Evolutionary conservation across 2,797 vertebrate species (phyloP).

Genomic region (Protosalanx chinensis): DNA sequence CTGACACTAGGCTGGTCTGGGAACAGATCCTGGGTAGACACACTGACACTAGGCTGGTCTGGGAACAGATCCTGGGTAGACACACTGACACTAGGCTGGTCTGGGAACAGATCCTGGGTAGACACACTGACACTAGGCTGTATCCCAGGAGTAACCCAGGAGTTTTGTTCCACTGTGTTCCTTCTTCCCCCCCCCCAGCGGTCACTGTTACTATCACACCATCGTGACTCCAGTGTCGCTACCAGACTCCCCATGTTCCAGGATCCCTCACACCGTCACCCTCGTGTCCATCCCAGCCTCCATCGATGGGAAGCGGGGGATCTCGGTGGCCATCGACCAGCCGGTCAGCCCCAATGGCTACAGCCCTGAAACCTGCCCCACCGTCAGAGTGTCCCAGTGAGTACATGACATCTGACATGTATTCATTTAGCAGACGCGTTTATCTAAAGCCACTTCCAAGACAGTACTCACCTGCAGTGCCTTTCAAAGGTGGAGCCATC

Average conservation of each 20-base stretch:
- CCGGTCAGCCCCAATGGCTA: slow-evolving; percentile 73
- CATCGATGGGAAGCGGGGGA: slow-evolving; percentile 84
- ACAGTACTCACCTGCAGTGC: slow-evolving; percentile 54
- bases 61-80: too few species aligned
- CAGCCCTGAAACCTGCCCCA: slow-evolving; percentile 78
- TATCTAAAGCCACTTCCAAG: too few species aligned
- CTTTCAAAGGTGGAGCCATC: too few species aligned
- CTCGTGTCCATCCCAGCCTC: slow-evolving; percentile 93
- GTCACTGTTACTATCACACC: slow-evolving; percentile 94
- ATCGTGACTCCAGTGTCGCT: slow-evolving; percentile 87
- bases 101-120: too few species aligned
- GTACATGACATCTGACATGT: slow-evolving; percentile 50
- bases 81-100: too few species aligned
- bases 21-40: too few species aligned
- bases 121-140: too few species aligned
- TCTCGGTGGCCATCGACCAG: slow-evolving; percentile 90
- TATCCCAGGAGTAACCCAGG: neutral
- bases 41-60: too few species aligned
- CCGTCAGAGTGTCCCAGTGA: slow-evolving; percentile 91
- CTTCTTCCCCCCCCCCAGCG: slow-evolving; percentile 62
- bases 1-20: too few species aligned
- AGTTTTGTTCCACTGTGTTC: too few species aligned
- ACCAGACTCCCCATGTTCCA: slow-evolving; percentile 83
- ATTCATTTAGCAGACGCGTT: too few species aligned
- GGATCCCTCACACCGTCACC: slow-evolving; percentile 94